Base-by-base conservation (phyloP, 2,888 invertebrate species). In the Tachina lurida region DNA sequence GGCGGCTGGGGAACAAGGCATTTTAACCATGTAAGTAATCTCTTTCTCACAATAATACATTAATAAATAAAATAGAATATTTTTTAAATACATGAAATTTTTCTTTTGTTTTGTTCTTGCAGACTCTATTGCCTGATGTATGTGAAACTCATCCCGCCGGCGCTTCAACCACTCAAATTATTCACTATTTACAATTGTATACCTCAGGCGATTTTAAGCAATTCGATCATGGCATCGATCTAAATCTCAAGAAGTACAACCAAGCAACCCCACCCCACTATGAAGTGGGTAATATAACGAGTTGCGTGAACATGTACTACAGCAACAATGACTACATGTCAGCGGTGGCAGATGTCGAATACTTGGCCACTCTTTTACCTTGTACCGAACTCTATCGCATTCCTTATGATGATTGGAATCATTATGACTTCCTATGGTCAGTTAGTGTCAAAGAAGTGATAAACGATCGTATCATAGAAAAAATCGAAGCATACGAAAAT, bases 401-500 rank as follows among this genome's bases (percentile, higher is more conserved):
- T 3, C 91, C 93, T 0, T 92, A 94, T 82, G 89, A 89, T 17
- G 92, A 92, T 45, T 96, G 95, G 91, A 95, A 94, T 88, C 96
- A 96, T 90, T 91, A 96, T 87, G 96, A 96, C 90, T 96, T 95
- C 90, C 90, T 95, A 87, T 95, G 95, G 94, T 96, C 94, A 7
- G 94, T 94, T 15, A 94, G 95, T 89, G 95, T 94, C 0, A 94
- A 94, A 88, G 92, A 93, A 60, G 92, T 95, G 76, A 90, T 96
- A 7, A 95, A 95, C 88, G 93, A 95, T 83, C 88, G 89, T 68
- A 90, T 92, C 74, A 89, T 92, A 10, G 88, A 88, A 71, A 90
- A 90, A 85, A 89, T 91, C 74, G 87, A 78, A 49, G 86, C 84
- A 62, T 90, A 91, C 79, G 91, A 91, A 78, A 75, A 58, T 2